phyloP scores from a whole-genome alignment of 1,140 invertebrate species.

The Drosophila santomea region DNA sequence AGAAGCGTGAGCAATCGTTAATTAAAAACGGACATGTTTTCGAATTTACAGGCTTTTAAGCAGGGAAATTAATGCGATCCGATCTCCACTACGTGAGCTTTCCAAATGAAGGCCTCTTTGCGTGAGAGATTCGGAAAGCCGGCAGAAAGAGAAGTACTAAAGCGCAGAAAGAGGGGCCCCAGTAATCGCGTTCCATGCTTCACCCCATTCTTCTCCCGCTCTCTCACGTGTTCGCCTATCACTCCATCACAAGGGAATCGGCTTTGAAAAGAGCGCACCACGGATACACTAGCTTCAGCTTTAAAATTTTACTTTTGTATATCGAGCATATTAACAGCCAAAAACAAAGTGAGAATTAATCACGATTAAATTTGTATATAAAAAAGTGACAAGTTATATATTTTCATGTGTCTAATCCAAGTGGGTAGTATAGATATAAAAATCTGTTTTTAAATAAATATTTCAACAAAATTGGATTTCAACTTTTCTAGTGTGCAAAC shows the following conservation, averaged over 20 bases:
- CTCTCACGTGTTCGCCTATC: constrained; percentile 33
- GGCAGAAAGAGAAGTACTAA: constrained; percentile 26
- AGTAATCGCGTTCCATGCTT: constrained; percentile 75
- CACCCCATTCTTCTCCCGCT: constrained; percentile 26
- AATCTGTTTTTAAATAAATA: too few species aligned
- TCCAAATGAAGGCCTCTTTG: constrained; percentile 33
- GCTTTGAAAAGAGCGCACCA: neutral
- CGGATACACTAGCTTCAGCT: constrained; percentile 9
- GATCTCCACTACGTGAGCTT: constrained; percentile 70
- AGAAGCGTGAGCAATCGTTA: neutral
- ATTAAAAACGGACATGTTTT: constrained; percentile 9
- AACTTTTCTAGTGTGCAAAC: too few species aligned
- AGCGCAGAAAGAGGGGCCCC: constrained; percentile 7
- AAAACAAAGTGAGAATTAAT: too few species aligned
- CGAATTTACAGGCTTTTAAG: constrained; percentile 53
- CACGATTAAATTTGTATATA: too few species aligned
- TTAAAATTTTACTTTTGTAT: neutral
- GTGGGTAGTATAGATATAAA: too few species aligned
- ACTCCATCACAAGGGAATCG: constrained; percentile 16
- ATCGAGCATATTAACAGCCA: too few species aligned
- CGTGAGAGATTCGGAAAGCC: constrained; percentile 28
- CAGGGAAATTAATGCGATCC: constrained; percentile 25
- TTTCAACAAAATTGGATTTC: too few species aligned
- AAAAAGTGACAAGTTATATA: too few species aligned
- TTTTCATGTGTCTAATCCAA: too few species aligned